Evolutionary conservation across 2,797 vertebrate genomes (phyloP).

Genomic region (Kryptopterus vitreolus): DNA sequence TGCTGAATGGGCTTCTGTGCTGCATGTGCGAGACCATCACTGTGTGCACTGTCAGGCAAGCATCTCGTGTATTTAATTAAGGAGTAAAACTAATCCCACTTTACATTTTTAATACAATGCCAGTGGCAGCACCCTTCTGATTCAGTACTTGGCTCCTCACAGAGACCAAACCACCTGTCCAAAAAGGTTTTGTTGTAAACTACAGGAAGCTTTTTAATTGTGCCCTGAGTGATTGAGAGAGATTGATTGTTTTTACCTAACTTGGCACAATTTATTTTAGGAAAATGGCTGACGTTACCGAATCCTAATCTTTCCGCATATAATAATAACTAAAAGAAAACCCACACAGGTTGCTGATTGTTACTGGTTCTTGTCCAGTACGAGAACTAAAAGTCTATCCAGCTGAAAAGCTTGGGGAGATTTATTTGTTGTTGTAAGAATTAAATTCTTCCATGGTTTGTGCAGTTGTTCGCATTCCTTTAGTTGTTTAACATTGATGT

Average conservation of each 20-base stretch:
- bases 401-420: no score
- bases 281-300: background rate
- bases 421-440: no score
- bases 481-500: background rate
- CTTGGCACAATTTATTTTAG: background rate
- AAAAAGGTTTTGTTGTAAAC: background rate
- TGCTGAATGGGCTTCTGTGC: constrained; percentile 24
- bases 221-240: background rate
- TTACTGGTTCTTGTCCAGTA: background rate
- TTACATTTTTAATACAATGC: background rate
- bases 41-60: constrained; percentile 13
- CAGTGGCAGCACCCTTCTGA: background rate
- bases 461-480: background rate
- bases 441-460: no score
- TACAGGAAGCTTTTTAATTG: background rate
- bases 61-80: constrained; percentile 19
- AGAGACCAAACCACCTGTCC: background rate
- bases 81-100: background rate
- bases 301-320: background rate
- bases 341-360: background rate
- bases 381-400: background rate
- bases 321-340: background rate
- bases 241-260: background rate
- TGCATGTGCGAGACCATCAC: background rate
- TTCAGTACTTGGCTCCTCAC: background rate